phyloP scores from a whole-genome alignment of 2,888 invertebrate genomes.

The Ptychoptera albimana region DNA sequence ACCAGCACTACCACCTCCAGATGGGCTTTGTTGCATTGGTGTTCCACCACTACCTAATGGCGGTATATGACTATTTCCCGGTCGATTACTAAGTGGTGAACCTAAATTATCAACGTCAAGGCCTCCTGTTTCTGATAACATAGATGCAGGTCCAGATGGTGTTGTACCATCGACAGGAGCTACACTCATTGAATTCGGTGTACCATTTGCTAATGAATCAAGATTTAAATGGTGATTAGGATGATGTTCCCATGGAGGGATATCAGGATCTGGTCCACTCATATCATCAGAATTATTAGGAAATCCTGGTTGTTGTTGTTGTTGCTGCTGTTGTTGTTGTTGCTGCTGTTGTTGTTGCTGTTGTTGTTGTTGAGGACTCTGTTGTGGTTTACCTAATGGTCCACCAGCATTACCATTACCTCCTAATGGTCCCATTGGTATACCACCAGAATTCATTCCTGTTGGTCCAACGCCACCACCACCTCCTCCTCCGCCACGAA shows the following conservation, averaged over 20 bases:
- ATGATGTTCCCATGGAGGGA: conserved; percentile 35
- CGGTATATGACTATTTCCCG: conserved; percentile 3
- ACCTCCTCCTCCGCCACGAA: conserved; percentile 15
- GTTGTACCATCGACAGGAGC: not conserved
- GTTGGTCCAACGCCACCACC: not conserved
- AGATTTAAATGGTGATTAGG: conserved; percentile 14
- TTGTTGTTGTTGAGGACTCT: conserved; percentile 1
- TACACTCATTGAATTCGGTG: not conserved
- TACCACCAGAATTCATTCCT: not conserved
- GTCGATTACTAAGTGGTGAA: conserved; percentile 1
- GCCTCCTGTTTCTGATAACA: conserved; percentile 1
- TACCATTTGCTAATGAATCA: conserved; percentile 14
- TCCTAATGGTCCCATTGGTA: not conserved
- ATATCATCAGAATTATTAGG: conserved; percentile 30
- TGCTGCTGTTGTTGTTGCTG: conserved; percentile 3
- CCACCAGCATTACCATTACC: conserved; percentile 1
- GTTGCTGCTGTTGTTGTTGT: not conserved
- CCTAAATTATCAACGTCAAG: conserved; percentile 10
- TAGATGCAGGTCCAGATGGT: not conserved
- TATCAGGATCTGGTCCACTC: conserved; percentile 27
- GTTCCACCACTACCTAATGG: conserved; percentile 1
- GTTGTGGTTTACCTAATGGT: conserved; percentile 6
- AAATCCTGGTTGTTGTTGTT: conserved; percentile 18
- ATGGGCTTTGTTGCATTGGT: conserved; percentile 10
- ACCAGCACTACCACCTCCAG: conserved; percentile 14